Evolutionary conservation across 2,113 vertebrate genomes (phyloP).

Genomic region (Odocoileus hemionus): DNA sequence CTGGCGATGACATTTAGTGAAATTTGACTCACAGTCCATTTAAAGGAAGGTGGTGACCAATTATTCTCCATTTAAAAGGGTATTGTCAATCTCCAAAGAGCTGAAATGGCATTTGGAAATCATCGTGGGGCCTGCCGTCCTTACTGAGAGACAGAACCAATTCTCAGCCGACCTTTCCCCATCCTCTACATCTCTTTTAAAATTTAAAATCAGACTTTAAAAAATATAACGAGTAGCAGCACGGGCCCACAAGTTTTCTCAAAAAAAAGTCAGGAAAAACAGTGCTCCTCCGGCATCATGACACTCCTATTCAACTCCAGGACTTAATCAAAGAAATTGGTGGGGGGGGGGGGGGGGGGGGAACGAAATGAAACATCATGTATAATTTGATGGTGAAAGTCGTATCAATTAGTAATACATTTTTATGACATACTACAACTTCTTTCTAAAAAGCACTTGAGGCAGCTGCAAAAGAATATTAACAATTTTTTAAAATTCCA

Average conservation of each 20-base stretch:
- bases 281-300: neutral
- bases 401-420: neutral
- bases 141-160: slow-evolving; percentile 61
- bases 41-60: slow-evolving; percentile 71
- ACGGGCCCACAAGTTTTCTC: neutral
- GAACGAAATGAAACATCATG: neutral
- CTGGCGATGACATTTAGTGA: slow-evolving; percentile 73
- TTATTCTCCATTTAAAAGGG: slow-evolving; percentile 75
- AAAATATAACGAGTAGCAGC: slow-evolving; percentile 45
- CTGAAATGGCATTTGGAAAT: slow-evolving; percentile 74
- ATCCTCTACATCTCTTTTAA: slow-evolving; percentile 52
- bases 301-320: neutral
- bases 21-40: slow-evolving; percentile 63
- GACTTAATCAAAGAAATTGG: neutral
- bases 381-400: neutral
- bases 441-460: neutral
- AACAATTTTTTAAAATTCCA: neutral
- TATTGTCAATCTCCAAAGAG: slow-evolving; percentile 69
- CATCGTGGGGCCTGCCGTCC: slow-evolving; percentile 26
- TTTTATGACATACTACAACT: neutral
- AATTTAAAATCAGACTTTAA: slow-evolving; percentile 65
- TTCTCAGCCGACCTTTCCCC: slow-evolving; percentile 50
- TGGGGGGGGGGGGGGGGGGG: too few species aligned
- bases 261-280: slow-evolving; percentile 25
- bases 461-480: neutral